Conservation (phyloP, 2,797 vertebrate genomes). For the Alauda arvensis region DNA sequence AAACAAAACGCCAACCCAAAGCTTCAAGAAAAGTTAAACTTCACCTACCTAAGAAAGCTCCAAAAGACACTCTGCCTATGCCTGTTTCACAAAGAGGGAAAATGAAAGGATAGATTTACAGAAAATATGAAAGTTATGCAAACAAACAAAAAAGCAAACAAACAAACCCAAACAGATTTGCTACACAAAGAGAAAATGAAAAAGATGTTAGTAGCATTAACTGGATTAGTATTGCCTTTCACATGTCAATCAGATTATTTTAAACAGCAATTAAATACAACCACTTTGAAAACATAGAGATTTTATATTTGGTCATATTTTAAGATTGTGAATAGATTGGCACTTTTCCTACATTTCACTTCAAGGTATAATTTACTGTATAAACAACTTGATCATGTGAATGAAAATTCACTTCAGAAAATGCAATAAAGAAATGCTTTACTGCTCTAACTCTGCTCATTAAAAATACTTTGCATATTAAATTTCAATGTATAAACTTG, state of each 20-base stretch:
- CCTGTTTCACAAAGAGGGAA: conserved; percentile 70
- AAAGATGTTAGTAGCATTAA: not conserved
- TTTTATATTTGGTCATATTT: not conserved
- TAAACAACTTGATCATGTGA: not conserved
- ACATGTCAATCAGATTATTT: not conserved
- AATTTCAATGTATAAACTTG: not conserved
- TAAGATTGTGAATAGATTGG: not conserved
- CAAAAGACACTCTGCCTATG: conserved; percentile 89
- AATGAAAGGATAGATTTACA: conserved; percentile 44
- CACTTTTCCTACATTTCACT: not conserved
- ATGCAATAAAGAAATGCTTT: not conserved
- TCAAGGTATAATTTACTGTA: not conserved
- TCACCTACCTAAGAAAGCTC: conserved; percentile 92
- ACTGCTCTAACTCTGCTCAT: not conserved
- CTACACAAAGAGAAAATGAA: not conserved
- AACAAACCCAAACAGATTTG: not conserved
- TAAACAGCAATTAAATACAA: not conserved
- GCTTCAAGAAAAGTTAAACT: conserved; percentile 29
- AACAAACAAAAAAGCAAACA: not conserved
- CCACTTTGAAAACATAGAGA: not conserved
- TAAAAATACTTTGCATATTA: not conserved
- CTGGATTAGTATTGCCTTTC: not conserved
- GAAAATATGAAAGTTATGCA: conserved; percentile 24
- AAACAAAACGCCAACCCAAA: not conserved
- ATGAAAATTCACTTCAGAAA: conserved; percentile 3